phyloP scores from a whole-genome alignment of 1,140 invertebrate species.

The Rhopalosiphum padi region DNA sequence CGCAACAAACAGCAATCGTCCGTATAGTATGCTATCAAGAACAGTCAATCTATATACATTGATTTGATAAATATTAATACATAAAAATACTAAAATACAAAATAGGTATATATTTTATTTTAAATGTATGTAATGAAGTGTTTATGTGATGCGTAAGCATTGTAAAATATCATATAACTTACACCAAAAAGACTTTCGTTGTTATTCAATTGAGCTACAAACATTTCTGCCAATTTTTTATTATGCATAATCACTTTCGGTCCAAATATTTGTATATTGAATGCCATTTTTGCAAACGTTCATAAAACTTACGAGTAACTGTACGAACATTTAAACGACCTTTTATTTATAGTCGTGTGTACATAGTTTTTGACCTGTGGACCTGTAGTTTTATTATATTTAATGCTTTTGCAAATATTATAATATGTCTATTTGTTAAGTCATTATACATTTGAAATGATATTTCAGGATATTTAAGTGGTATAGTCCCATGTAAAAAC shows the following conservation, averaged over 20 bases:
- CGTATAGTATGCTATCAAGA: background rate
- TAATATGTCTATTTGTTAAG: background rate
- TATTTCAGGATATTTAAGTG: background rate
- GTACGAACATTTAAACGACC: no score
- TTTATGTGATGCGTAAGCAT: background rate
- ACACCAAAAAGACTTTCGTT: slow-evolving; percentile 3
- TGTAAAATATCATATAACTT: background rate
- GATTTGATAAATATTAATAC: background rate
- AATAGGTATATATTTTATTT: no score
- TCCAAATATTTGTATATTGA: background rate
- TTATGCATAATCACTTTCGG: background rate
- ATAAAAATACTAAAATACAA: background rate
- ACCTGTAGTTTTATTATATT: background rate
- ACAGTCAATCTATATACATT: background rate
- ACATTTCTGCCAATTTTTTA: background rate
- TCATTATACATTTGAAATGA: no score
- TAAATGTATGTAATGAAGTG: background rate
- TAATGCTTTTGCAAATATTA: background rate
- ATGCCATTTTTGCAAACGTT: background rate
- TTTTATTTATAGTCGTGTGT: background rate
- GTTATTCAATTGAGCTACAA: background rate
- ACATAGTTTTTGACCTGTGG: background rate
- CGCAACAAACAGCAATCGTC: no score
- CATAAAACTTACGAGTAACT: background rate
- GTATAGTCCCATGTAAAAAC: background rate